Base-by-base conservation (phyloP, 2,113 vertebrate genomes). In the Xiphophorus hellerii region DNA sequence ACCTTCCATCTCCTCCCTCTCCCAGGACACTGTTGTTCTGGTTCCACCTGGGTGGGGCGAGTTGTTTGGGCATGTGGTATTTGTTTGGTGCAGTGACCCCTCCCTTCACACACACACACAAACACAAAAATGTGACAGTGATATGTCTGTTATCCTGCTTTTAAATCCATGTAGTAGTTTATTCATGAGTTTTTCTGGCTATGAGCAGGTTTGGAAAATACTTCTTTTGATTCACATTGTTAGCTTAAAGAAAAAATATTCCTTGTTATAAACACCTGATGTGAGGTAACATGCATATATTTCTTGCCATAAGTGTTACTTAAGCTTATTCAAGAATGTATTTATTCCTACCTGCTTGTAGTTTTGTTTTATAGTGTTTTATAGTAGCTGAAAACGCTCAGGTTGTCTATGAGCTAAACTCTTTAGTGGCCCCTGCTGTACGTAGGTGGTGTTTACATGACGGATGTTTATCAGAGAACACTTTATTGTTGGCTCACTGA, bases 71-170 rank as follows among this genome's bases (percentile, higher is more conserved):
- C 88, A 89, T 91, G 89, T 83, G 74, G 75, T 85, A 79, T 30
- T 84, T 87, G 85, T 83, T 87, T 89, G 88, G 85, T 91, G 90
- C 87, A 88, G 89, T 93, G 85, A 85, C 31, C 39, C 64, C 83
- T 67, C 28, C 37, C 28, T 31, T 25, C 14, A 12, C 65, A 6
- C n/a, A 27, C 64, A 10, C 27, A 62, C n/a, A 15, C n/a, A 28
- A 29, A 69, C 15, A 69, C 39, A 68, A 44, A 62, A 62, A 68
- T 85, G 79, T 81, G 84, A 84, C 76, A 82, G 74, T 78, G 48
- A 66, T 82, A 15, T 86, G 80, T 88, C 44, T 85, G 25, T 58
- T 58, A 25, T 58, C 25, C 64, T 87, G 28, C 65, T 64, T 82
- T 75, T 83, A 69, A 67, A 74, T 86, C 31, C 44, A 10, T 70